Evolutionary conservation across 2,888 invertebrate species (phyloP).

Genomic region (Invenusta paracnida): DNA sequence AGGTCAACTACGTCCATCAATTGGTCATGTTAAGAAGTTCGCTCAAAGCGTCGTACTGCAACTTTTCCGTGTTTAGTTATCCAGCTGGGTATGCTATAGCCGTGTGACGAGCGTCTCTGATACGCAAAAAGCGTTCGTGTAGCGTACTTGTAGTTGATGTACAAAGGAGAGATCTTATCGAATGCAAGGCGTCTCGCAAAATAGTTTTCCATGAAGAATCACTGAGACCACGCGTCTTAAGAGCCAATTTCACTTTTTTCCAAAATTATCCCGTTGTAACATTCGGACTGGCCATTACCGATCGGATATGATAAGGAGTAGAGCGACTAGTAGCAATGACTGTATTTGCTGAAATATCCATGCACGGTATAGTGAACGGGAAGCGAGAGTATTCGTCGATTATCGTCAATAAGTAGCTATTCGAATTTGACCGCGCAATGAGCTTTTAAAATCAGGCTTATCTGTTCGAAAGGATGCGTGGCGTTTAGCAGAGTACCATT

Average conservation of each 20-base stretch:
- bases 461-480: slow-evolving; percentile 35
- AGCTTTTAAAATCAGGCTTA: neutral
- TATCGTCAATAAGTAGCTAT: neutral
- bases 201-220: slow-evolving; percentile 22
- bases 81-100: slow-evolving; percentile 14
- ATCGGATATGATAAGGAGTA: neutral
- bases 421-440: neutral
- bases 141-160: slow-evolving; percentile 29
- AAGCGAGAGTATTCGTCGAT: neutral
- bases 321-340: neutral
- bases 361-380: neutral
- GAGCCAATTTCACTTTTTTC: slow-evolving; percentile 32
- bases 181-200: slow-evolving; percentile 36
- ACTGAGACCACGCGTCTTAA: slow-evolving; percentile 15
- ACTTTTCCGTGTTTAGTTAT: slow-evolving; percentile 24
- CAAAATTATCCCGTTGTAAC: slow-evolving; percentile 36
- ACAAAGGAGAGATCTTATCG: slow-evolving; percentile 33
- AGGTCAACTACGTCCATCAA: slow-evolving; percentile 10
- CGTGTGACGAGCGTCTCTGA: slow-evolving; percentile 32
- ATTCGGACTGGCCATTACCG: slow-evolving; percentile 31
- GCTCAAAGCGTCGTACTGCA: neutral
- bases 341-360: neutral
- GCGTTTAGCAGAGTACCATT: neutral
- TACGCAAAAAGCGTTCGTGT: slow-evolving; percentile 31
- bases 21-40: slow-evolving; percentile 22